A percentile compares a stretch with the other conserved stretches of the same genome.
Conservation (phyloP, 2,888 invertebrate genomes). For the Synanthedon formicaeformis region DNA sequence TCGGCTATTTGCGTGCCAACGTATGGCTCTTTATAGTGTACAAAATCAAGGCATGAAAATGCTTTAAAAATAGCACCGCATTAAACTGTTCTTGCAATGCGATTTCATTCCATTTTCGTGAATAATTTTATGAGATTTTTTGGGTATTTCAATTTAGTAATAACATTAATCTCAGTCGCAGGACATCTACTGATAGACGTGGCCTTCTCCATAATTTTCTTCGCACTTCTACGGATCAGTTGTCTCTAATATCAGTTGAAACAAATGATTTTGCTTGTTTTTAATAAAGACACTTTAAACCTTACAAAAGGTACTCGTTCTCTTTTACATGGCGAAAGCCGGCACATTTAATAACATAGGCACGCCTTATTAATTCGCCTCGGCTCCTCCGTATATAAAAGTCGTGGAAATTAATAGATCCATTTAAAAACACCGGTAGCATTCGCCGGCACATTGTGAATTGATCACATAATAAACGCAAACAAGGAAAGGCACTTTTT, state of each 20-base stretch:
- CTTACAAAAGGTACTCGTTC: no score
- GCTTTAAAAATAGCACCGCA: constrained; percentile 31
- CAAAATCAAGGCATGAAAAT: constrained; percentile 41
- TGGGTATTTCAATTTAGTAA: background rate
- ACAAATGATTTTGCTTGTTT: background rate
- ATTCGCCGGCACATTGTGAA: constrained; percentile 16
- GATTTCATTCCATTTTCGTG: background rate
- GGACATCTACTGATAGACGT: no score
- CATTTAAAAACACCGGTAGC: constrained; percentile 27
- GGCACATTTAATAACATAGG: background rate
- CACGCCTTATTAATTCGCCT: background rate
- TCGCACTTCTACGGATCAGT: no score
- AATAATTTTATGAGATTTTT: background rate
- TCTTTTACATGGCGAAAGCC: background rate
- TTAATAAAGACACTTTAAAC: background rate
- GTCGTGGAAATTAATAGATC: constrained; percentile 19
- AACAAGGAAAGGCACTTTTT: constrained; percentile 57
- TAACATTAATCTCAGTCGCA: background rate
- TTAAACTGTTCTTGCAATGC: no score
- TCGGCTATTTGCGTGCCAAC: constrained; percentile 49
- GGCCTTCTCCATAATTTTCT: no score
- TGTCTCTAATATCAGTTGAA: background rate
- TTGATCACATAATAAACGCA: constrained; percentile 36
- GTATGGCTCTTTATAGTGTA: constrained; percentile 45
- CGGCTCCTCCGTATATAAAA: background rate